Conservation (phyloP, 2,113 vertebrate species). For the Ailurus styani region DNA sequence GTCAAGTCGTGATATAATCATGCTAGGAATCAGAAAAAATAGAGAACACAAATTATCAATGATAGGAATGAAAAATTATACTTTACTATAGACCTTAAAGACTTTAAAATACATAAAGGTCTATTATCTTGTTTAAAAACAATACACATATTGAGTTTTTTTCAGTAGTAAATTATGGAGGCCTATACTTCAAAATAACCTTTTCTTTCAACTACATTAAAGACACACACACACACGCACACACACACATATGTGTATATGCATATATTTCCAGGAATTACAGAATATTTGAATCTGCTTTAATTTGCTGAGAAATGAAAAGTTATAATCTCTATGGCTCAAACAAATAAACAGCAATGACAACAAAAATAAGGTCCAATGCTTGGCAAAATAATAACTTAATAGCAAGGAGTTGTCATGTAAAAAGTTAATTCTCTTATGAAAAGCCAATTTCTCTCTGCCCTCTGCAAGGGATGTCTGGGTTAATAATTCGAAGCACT, state of each 20-base stretch:
- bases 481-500: neutral
- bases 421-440: neutral
- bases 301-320: neutral
- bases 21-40: neutral
- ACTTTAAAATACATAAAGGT: neutral
- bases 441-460: neutral
- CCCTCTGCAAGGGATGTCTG: neutral
- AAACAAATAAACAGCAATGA: neutral
- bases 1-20: neutral
- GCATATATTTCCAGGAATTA: neutral
- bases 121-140: neutral
- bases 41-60: neutral
- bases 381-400: neutral
- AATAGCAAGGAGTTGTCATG: neutral
- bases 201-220: neutral
- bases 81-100: neutral
- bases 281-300: neutral
- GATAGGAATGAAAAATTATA: neutral
- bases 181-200: neutral
- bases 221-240: neutral
- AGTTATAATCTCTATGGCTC: neutral
- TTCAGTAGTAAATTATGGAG: neutral
- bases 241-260: neutral
- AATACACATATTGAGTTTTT: neutral
- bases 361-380: neutral